These are phyloP conservation scores for Drosophila kohkoa DNA, from an alignment of 1,140 invertebrate genomes.

Conservation along the genomic window DNA sequence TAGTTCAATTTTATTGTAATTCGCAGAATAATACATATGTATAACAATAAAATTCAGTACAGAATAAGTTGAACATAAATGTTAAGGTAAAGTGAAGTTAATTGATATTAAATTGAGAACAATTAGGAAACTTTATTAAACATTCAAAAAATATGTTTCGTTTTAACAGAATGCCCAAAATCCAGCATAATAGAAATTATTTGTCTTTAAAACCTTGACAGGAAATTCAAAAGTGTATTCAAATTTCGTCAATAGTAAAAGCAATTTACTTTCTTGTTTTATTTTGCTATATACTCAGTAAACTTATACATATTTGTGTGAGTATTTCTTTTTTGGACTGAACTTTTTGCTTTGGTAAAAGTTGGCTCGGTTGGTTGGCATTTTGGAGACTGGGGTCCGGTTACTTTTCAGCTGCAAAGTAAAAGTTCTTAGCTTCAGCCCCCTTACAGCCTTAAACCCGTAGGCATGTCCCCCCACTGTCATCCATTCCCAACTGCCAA, in stretches of 20 bases:
- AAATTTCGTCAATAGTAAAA: background rate
- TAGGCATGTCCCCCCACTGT: constrained; percentile 5
- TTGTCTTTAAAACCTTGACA: no score
- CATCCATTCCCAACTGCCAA: constrained; percentile 59
- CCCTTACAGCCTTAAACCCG: background rate
- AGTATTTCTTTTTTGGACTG: constrained; percentile 67
- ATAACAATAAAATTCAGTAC: no score
- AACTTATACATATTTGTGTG: constrained; percentile 56
- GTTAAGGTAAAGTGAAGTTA: no score
- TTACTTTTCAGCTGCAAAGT: constrained; percentile 79
- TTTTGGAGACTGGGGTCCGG: constrained; percentile 61
- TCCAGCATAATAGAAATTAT: no score
- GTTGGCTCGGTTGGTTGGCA: constrained; percentile 57
- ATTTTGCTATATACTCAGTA: constrained; percentile 60
- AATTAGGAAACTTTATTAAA: no score
- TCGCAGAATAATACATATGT: no score
- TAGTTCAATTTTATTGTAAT: no score
- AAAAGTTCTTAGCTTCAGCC: constrained; percentile 75
- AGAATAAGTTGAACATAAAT: no score
- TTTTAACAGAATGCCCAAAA: no score
- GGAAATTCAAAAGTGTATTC: constrained; percentile 31
- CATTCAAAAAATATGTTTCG: no score
- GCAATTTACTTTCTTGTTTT: constrained; percentile 53
- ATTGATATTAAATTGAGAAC: no score
- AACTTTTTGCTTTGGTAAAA: constrained; percentile 79